Conservation (phyloP, 92 coral and sea anemone genomes). For the Paragorgia papillata region DNA sequence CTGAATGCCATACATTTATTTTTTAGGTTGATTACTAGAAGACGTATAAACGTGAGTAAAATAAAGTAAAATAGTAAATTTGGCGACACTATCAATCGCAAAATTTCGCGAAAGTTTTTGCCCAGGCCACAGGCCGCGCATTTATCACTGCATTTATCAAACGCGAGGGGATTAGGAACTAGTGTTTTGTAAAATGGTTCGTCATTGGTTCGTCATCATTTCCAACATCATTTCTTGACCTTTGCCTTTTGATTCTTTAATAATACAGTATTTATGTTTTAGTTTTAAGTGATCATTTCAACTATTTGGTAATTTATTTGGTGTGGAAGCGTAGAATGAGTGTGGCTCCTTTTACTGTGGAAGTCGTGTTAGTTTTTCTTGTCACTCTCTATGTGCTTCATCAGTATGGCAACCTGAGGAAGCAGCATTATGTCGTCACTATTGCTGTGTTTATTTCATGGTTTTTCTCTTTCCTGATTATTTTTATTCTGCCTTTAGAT, state of each 20-base stretch:
- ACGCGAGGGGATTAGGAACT: too few species aligned
- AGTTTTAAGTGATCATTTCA: not conserved
- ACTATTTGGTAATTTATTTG: not conserved
- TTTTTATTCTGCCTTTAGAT: slow-evolving; percentile 93
- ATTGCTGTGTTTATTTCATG: slow-evolving; percentile 97
- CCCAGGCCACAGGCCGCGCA: too few species aligned
- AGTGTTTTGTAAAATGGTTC: too few species aligned
- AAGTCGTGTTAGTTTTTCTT: slow-evolving; percentile 83
- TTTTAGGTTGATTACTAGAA: too few species aligned
- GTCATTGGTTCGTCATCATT: too few species aligned
- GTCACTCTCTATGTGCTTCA: slow-evolving; percentile 88
- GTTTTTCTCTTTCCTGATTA: slow-evolving; percentile 94
- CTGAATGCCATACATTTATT: too few species aligned
- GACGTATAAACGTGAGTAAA: too few species aligned
- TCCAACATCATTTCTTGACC: too few species aligned
- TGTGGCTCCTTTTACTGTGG: slow-evolving; percentile 90
- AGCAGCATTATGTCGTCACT: slow-evolving; percentile 94
- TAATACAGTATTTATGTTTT: not conserved
- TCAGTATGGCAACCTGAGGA: slow-evolving; percentile 96
- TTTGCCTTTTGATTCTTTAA: not conserved
- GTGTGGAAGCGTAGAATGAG: slow-evolving; percentile 62
- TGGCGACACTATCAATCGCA: too few species aligned
- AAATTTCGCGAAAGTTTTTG: too few species aligned
- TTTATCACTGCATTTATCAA: too few species aligned
- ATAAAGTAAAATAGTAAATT: too few species aligned